Evolutionary conservation across 2,113 vertebrate genomes (phyloP), one percentile per base, ranked within the genome.

Genomic region (Ammodytes marinus): DNA sequence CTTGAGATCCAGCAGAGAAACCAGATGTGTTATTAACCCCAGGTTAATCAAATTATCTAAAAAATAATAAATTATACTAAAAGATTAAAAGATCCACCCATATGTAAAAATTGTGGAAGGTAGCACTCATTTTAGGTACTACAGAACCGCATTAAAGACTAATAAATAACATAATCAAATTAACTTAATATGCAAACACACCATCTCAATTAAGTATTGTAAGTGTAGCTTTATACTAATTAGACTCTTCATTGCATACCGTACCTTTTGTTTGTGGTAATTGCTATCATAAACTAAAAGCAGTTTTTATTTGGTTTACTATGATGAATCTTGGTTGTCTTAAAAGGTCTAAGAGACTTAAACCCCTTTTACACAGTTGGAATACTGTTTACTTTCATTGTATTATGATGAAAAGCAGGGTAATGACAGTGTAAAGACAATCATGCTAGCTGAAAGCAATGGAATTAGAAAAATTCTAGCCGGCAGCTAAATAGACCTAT

Each of bases 261-360:
- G 61, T 37, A 13, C n/a, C 17, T 43, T 55, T 49, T 60, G 3
- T 64, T 74, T 0, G 0, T 47, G 2, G 42, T 72, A 42, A 64
- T 12, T 69, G 39, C n/a, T 7, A 27, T 54, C 11, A 53, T 39
- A 19, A 50, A 0, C 10, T 61, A 46, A 40, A 0, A 0, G 3
- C 11, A 53, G 2, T 50, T 72, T 60, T 57, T 69, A 53, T 81
- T 73, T 69, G 45, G 50, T 75, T 61, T 27, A 74, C 40, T 12
- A 39, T 69, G 17, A 45, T 8, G 40, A 69, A 42, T 40, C 27
- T 71, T 53, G 27, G 42, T 14, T 58, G 54, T 40, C 27, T 15
- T 37, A 17, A 58, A 50, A 69, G 19, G 6, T 15, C 9, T 42
- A 6, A 57, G 6, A 8, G 39, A 8, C 60, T 6, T 45, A 35